Base-by-base conservation (phyloP, 1,140 invertebrate genomes). In the Eumeta japonica region DNA sequence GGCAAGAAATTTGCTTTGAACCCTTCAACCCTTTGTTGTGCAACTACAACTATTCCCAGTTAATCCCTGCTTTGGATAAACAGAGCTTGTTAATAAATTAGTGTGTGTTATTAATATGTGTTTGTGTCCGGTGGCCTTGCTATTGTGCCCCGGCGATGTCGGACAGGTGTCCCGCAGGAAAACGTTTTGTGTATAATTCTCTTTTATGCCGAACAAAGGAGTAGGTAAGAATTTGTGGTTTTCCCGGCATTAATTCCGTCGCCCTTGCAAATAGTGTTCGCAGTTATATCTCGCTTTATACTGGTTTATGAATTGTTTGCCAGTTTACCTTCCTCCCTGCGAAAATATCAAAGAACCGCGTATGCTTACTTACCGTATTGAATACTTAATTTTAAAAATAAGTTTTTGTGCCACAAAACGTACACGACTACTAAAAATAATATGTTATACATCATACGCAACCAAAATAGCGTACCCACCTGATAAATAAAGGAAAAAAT, bases 1-100 rank as follows among this genome's bases (percentile, higher is more conserved):
- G 65, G 56, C 65, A 73, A 73, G 68, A 73, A 73, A 73, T 73
- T 72, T 63, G 64, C 68, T 73, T 73, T 73, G 68, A 73, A 73
- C 68, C 68, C 68, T 66, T 56, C 45, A 50, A 55, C 53, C 65
- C 68, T 73, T 73, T 73, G 68, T 73, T 70, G 65, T 70, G 55
- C 59, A 68, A 73, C 65, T 73, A 67, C 70, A 73, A 73, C 68
- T 73, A 73, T 73, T 73, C 62, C 56, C 62, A 58, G 67, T 64
- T 73, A 70, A 73, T 70, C 68, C 64, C 55, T 62, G 31, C 31
- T 33, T 12, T 33, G 68, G 62, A 66, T 68, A 73, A 73, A 73
- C 68, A 73, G 59, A 61, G 59, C 58, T 67, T 61, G 65, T 67
- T 73, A 66, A 70, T 70, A 73, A 73, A 70, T 73, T 73, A 70